phyloP scores from a whole-genome alignment of 2,113 vertebrate genomes.

The Nettapus auritus region DNA sequence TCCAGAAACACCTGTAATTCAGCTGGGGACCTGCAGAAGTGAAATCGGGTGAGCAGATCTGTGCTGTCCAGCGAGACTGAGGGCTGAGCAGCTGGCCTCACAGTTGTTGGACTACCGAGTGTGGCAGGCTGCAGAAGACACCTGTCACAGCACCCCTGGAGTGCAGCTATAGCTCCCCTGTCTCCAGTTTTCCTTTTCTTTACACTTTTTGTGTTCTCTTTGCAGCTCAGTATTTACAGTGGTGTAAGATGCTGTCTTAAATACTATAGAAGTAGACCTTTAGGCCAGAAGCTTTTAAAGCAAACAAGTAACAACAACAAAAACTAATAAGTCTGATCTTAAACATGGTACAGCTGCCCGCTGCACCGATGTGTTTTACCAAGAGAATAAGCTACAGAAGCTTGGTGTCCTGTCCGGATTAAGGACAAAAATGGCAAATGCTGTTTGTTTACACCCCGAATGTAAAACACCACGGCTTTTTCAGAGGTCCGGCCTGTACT shows the following conservation, averaged over 20 bases:
- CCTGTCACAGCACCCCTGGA: neutral
- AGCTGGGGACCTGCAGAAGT: neutral
- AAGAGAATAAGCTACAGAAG: neutral
- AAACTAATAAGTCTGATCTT: neutral
- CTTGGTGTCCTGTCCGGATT: neutral
- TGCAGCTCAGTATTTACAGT: neutral
- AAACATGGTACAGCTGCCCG: neutral
- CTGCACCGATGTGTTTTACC: neutral
- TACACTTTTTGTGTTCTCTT: fast-evolving
- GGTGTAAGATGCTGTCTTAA: neutral
- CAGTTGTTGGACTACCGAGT: neutral
- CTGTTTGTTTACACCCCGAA: neutral
- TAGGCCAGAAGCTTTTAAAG: neutral
- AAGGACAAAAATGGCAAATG: neutral
- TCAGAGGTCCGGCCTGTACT: neutral
- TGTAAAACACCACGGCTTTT: fast-evolving
- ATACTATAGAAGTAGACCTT: neutral
- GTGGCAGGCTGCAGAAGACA: neutral
- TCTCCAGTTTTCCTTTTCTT: neutral
- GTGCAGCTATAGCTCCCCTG: neutral
- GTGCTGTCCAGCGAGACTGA: neutral
- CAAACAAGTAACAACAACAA: too few relatives aligned
- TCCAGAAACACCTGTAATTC: neutral
- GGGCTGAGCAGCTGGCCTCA: neutral
- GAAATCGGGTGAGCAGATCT: neutral